Base-by-base conservation (phyloP, 2,888 invertebrate species). In the Eupithecia pulchellata region DNA sequence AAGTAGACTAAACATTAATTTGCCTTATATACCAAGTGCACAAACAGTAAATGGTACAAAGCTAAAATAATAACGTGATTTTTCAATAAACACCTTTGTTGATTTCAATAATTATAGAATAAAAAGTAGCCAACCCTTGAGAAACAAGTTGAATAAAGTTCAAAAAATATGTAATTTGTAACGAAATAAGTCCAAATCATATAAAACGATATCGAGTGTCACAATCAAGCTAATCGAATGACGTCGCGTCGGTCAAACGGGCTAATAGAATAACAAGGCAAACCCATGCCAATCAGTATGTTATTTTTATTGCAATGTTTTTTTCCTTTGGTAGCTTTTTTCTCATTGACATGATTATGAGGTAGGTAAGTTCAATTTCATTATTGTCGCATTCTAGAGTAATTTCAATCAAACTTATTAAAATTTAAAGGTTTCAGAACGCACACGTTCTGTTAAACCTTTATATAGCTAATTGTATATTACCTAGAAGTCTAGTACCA, bases 211-310 rank as follows among this genome's bases (percentile, higher is more conserved):
- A 64, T 42, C 36, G 63, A 58, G 76, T 68, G 72, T 75, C 71
- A 72, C 75, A 77, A 77, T 77, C 77, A 77, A 75, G 58, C 72
- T 72, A 72, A 77, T 73, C 75, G 73, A 71, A 75, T 77, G 64
- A 72, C 67, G 67, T 34, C 68, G 70, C 71, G 68, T 71, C 68
- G 69, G 68, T 57, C 73, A 72, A 73, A 74, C 74, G 70, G 13
- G 36, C 68, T 61, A 57, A 68, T 63, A 72, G 65, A 75, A 77
- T 72, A 77, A 65, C 69, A 52, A 39, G 71, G 8, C 57, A 52
- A 60, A 75, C n/a, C n/a, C 71, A 78, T 55, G 52, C 27, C 66
- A 74, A 72, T 74, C 77, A 77, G 34, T 36, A 34, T 61, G 61
- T 61, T 61, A 25, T 34, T 34, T 61, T 20, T 36, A 20, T 61